Evolutionary conservation across 2,888 invertebrate species (phyloP), one percentile per base, ranked within the genome.

Genomic region (Biston stratarius): DNA sequence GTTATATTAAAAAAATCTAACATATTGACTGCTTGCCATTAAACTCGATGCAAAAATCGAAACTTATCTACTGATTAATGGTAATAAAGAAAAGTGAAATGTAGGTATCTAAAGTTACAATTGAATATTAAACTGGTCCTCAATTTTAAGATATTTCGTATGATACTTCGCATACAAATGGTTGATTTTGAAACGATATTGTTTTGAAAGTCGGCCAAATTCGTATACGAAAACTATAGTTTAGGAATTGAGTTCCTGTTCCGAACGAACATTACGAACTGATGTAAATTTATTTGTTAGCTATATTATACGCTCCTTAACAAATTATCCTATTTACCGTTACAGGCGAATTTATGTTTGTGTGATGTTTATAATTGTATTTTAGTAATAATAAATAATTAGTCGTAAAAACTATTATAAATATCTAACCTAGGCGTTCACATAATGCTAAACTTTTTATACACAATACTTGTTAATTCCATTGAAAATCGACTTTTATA

Each of bases 221-320:
- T 24, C 1, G 24, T 24, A 24, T 24, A 24, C 24, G 24, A 24
- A 24, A 24, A 24, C 1, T 24, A 3, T 24, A 24, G 24, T 24
- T 24, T 24, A 24, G 24, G 24, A 24, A 24, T 24, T 24, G 24
- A 24, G 24, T 3, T 24, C 24, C 24, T 24, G 24, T 24, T 52
- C 36, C 24, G 48, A 61, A 61, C 47, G 61, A 52, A 61, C 52
- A 36, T 24, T 61, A 61, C 47, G 53, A 61, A 61, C 51, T 42
- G 14, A 51, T 60, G 8, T 15, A 14, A 61, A 24, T 12, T 33
- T 44, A 3, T 48, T 45, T n/a, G n/a, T 48, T 48, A 48, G 12
- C 49, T 49, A 49, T 49, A 10, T 6, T 47, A 47, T 48, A 12
- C 5, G 48, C 24, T 24, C 9, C 45, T 12, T 24, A 7, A 14